Percentiles rank a stretch among this genome's conserved stretches.
phyloP scores from a whole-genome alignment of 2,797 vertebrate species.

The Champsocephalus gunnari region DNA sequence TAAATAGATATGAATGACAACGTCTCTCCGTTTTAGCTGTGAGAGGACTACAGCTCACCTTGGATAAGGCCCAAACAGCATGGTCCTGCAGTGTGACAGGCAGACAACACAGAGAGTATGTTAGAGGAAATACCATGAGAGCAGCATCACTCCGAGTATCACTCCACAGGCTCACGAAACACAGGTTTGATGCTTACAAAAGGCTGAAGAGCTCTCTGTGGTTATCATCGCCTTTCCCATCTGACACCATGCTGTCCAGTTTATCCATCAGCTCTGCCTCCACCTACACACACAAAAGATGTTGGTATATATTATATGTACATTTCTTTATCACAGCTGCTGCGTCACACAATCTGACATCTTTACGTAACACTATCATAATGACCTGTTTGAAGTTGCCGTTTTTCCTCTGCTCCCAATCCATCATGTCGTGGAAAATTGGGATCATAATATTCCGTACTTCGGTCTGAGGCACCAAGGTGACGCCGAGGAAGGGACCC shows the following conservation, averaged over 20 bases:
- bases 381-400: conserved; percentile 98
- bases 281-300: conserved; percentile 85
- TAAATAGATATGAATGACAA: conserved; percentile 21
- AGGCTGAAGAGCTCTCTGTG: conserved; percentile 98
- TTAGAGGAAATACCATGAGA: conserved; percentile 66
- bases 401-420: conserved; percentile 98
- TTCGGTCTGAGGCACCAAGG: conserved; percentile 95
- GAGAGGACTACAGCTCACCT: conserved; percentile 84
- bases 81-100: conserved; percentile 86
- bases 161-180: conserved; percentile 33
- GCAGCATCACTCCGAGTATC: conserved; percentile 50
- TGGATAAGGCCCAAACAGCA: conserved; percentile 98
- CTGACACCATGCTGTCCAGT: conserved; percentile 97
- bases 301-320: conserved; percentile 1
- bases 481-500: conserved; percentile 97
- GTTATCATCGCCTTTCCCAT: conserved; percentile 98
- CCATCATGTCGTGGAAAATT: conserved; percentile 99
- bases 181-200: conserved; percentile 87
- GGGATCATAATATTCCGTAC: conserved; percentile 99
- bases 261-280: conserved; percentile 98
- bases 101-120: conserved; percentile 41
- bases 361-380: background rate
- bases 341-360: background rate
- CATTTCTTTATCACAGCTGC: conserved; percentile 4
- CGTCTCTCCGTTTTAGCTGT: background rate